Percentiles rank a stretch among this genome's conserved stretches.
These are phyloP conservation scores for Byasa hedistus DNA, from an alignment of 2,888 invertebrate genomes.

Conservation along the genomic window DNA sequence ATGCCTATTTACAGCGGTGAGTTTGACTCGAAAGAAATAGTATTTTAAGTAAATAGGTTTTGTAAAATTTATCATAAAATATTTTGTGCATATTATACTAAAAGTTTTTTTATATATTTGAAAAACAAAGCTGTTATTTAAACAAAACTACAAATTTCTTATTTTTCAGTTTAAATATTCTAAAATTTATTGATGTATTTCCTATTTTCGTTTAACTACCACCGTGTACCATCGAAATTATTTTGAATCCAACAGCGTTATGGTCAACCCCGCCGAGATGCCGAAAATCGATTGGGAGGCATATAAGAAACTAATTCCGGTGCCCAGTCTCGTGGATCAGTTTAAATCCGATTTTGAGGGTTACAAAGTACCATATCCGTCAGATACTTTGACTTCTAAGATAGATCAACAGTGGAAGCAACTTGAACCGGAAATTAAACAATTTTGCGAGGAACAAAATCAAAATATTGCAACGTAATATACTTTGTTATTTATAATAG, in stretches of 20 bases:
- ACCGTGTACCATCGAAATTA: no score
- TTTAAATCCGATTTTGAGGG: constrained; percentile 51
- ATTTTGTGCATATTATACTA: no score
- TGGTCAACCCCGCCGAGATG: constrained; percentile 51
- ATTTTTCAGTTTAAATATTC: no score
- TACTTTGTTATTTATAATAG: no score
- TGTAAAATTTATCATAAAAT: no score
- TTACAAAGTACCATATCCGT: constrained; percentile 58
- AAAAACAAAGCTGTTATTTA: no score
- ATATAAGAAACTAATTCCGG: constrained; percentile 55
- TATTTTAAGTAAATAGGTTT: no score
- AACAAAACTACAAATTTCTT: no score
- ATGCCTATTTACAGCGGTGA: constrained; percentile 58
- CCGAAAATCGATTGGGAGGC: constrained; percentile 66
- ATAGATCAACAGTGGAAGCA: constrained; percentile 63
- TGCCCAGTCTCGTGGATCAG: constrained; percentile 57
- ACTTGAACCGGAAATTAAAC: constrained; percentile 51
- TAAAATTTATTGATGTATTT: no score
- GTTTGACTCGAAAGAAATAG: background rate
- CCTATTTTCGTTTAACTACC: no score
- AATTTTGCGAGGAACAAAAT: constrained; percentile 49
- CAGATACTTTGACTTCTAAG: constrained; percentile 48
- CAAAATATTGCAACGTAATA: constrained; percentile 49
- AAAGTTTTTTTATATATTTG: no score
- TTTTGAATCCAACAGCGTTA: no score